Base-by-base conservation (phyloP, 2,113 vertebrate genomes). In the Tenrec ecaudatus region DNA sequence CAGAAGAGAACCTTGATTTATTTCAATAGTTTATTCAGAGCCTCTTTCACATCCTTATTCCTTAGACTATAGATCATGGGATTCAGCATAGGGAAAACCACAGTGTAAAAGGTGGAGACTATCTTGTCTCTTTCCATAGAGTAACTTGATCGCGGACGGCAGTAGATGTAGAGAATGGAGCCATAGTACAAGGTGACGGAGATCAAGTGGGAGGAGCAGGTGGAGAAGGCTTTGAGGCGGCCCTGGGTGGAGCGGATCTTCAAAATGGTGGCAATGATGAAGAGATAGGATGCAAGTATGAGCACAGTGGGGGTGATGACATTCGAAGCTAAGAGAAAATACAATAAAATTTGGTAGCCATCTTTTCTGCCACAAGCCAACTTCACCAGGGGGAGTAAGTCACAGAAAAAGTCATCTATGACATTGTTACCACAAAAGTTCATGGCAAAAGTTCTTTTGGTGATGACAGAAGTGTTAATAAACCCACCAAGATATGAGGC, bases 381-480 rank as follows among this genome's bases (percentile, higher is more conserved):
- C 0, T 92, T 93, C 71, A 97, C 96, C 47, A 98, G 90, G 2
- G 97, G 97, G 29, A 93, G 95, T 0, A 97, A 94, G 4, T 98
- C 97, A 88, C 97, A 98, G 82, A 98, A 98, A 82, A 98, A 98
- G 36, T 98, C 97, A 22, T 98, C 92, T 14, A 97, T 96, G 86
- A 97, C 43, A 14, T 88, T 83, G 33, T 9, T 81, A 36, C 87
- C 90, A 87, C 97, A 97, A 0, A 96, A 97, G 40, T 86, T 93
- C 87, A 97, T 33, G 1, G 66, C 90, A 91, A 97, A 97, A 0
- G 90, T 94, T 33, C 88, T 91, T 4, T 80, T 64, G 27, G 96
- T 97, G 78, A 97, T 96, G 84, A 96, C 92, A 16, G 84, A 86
- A 81, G 89, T 85, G 0, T 96, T 97, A 89, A 96, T 69, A 69